Conservation (phyloP, 2,797 vertebrate genomes). For the Atherinosoma microstoma region DNA sequence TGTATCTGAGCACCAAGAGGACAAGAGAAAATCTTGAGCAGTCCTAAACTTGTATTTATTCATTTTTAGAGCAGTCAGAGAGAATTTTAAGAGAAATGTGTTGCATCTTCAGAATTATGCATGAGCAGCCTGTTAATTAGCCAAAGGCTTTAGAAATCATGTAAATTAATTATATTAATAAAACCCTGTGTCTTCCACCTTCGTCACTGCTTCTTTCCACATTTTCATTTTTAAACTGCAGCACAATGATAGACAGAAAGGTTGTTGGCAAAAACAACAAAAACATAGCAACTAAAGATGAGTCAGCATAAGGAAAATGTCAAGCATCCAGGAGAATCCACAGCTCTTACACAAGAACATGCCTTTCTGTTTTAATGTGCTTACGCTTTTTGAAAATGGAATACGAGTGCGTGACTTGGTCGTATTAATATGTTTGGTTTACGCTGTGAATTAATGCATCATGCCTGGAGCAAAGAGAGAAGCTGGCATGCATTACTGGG, state of each 20-base stretch:
- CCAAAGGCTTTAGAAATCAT: neutral
- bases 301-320: conserved; percentile 58
- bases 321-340: conserved; percentile 38
- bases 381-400: conserved; percentile 21
- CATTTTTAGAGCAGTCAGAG: neutral
- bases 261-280: conserved; percentile 32
- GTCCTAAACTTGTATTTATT: neutral
- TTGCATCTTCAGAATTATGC: neutral
- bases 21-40: neutral
- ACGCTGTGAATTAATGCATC: conserved; percentile 10
- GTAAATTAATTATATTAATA: conserved; percentile 21
- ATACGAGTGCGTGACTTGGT: neutral
- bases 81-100: neutral
- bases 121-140: neutral
- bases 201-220: conserved; percentile 9
- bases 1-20: neutral
- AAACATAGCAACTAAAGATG: conserved; percentile 38
- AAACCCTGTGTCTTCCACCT: conserved; percentile 21
- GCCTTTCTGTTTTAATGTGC: neutral
- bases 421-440: conserved; percentile 1
- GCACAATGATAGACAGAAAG: conserved; percentile 37
- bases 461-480: conserved; percentile 23
- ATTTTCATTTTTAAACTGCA: conserved; percentile 16
- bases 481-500: conserved; percentile 13
- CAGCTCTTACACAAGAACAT: conserved; percentile 34